Evolutionary conservation across 2,113 vertebrate species (phyloP).

Genomic region (Cyphomyrus plagiostoma): DNA sequence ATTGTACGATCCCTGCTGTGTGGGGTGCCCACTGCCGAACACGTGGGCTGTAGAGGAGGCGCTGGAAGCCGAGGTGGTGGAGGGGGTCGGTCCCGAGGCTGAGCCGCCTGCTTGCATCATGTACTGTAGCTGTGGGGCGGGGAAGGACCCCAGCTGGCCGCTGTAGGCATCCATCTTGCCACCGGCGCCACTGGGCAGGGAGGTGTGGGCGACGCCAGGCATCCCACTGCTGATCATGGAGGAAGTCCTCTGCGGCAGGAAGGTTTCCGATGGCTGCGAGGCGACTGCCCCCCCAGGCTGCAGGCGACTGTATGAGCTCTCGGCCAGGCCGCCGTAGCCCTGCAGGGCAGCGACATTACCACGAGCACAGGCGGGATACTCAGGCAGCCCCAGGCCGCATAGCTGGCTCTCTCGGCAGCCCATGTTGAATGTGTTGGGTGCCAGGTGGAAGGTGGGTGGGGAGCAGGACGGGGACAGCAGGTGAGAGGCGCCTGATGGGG

Average conservation of each 20-base stretch:
- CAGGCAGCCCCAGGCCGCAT: constrained; percentile 89
- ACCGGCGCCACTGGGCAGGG: constrained; percentile 54
- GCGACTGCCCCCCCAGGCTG: constrained; percentile 69
- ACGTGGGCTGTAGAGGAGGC: constrained; percentile 80
- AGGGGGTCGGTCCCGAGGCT: constrained; percentile 69
- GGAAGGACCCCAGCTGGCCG: constrained; percentile 84
- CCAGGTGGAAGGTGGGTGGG: constrained; percentile 89
- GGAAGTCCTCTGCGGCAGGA: constrained; percentile 96
- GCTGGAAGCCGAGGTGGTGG: constrained; percentile 73
- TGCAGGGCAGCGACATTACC: constrained; percentile 92
- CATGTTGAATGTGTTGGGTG: constrained; percentile 93
- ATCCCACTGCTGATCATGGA: constrained; percentile 89
- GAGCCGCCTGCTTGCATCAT: constrained; percentile 86
- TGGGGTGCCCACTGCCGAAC: constrained; percentile 78
- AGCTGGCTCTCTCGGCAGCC: constrained; percentile 95
- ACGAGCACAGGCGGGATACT: constrained; percentile 90
- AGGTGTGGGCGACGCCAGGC: constrained; percentile 55
- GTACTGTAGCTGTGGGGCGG: constrained; percentile 91
- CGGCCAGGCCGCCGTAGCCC: constrained; percentile 83
- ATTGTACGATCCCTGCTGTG: constrained; percentile 97
- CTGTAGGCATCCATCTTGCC: constrained; percentile 91
- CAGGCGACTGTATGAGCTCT: constrained; percentile 83
- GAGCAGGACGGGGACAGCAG: constrained; percentile 96
- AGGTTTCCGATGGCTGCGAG: constrained; percentile 76
- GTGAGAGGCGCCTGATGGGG: constrained; percentile 88